These are phyloP conservation scores for Resseliella maxima DNA, from an alignment of 2,888 invertebrate genomes.

Conservation along the genomic window DNA sequence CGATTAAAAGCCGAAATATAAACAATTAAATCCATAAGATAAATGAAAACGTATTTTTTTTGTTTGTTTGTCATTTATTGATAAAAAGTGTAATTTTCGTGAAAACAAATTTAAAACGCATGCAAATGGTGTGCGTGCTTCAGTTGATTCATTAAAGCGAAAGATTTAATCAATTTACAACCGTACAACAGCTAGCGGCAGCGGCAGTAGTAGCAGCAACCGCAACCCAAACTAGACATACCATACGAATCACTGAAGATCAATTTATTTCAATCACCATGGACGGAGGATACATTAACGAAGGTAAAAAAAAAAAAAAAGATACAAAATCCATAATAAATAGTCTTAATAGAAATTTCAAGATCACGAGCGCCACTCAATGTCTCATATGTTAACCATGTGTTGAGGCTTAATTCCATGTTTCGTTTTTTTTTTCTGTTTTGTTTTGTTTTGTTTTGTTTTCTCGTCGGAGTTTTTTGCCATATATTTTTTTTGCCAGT, in stretches of 20 bases:
- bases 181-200: background rate
- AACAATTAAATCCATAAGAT: background rate
- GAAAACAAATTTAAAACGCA: background rate
- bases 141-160: background rate
- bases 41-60: background rate
- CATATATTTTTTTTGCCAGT: background rate
- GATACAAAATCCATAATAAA: background rate
- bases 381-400: background rate
- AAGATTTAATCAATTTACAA: background rate
- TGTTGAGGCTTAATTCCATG: background rate
- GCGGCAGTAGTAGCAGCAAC: background rate
- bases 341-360: constrained; percentile 21
- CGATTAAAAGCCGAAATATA: background rate
- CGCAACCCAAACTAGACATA: background rate
- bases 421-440: background rate
- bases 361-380: constrained; percentile 17
- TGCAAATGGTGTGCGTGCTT: background rate
- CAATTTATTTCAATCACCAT: constrained; percentile 21
- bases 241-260: background rate
- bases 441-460: background rate
- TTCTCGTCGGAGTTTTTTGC: too few species aligned
- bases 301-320: constrained; percentile 5
- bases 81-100: background rate
- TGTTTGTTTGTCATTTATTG: background rate
- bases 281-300: constrained; percentile 24